Percentiles rank a stretch among this genome's conserved stretches.
Conservation (phyloP, 1,140 invertebrate species). For the Sycobia sp. region DNA sequence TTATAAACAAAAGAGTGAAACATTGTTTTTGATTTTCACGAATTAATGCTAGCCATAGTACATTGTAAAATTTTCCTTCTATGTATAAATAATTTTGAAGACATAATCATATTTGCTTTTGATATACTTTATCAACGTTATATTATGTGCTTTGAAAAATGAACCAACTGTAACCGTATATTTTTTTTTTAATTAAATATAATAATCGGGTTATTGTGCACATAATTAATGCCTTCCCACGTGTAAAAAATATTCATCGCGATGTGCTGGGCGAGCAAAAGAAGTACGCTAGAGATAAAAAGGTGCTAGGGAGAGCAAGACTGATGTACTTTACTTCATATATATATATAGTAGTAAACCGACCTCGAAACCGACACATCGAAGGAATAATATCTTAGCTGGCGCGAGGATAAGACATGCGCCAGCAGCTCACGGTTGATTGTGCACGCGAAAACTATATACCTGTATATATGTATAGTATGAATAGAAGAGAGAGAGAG, state of each 20-base stretch:
- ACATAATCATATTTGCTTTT: too few species aligned
- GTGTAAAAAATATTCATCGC: slow-evolving; percentile 11
- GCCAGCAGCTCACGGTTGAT: neutral
- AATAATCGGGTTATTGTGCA: neutral
- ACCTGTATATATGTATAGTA: neutral
- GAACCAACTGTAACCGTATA: too few species aligned
- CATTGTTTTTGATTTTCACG: too few species aligned
- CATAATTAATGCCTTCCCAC: neutral
- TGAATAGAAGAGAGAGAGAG: neutral
- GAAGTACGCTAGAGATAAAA: slow-evolving; percentile 25
- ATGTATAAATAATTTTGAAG: too few species aligned
- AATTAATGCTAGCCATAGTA: too few species aligned
- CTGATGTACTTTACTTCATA: too few species aligned
- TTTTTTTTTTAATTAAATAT: neutral
- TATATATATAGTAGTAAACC: slow-evolving; percentile 10
- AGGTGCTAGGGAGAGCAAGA: slow-evolving; percentile 2
- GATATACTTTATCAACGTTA: too few species aligned
- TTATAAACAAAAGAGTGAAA: too few species aligned
- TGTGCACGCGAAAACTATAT: neutral
- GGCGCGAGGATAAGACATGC: neutral
- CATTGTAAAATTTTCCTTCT: too few species aligned
- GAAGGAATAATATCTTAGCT: slow-evolving; percentile 18
- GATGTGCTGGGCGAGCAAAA: slow-evolving; percentile 13
- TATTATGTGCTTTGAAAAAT: too few species aligned
- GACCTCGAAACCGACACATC: neutral